These are phyloP conservation scores for Selene dorsalis DNA, from an alignment of 2,797 vertebrate genomes.

Conservation along the genomic window DNA sequence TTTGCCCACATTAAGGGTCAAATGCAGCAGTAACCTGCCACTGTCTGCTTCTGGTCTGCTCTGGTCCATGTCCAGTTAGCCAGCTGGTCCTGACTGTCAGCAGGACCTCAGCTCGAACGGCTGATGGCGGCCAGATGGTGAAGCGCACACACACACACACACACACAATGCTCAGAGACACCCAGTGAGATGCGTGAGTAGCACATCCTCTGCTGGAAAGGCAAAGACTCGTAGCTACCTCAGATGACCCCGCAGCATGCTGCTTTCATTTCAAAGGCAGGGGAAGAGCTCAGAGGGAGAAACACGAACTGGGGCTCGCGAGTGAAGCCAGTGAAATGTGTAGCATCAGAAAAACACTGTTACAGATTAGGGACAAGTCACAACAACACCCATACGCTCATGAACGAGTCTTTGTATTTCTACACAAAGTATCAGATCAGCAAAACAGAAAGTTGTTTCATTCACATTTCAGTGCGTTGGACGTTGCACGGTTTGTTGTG, in stretches of 20 bases:
- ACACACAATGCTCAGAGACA: constrained; percentile 11
- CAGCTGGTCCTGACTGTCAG: constrained; percentile 76
- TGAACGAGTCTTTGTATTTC: constrained; percentile 8
- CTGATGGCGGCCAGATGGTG: constrained; percentile 78
- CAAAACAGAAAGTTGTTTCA: not conserved
- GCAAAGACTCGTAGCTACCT: constrained; percentile 56
- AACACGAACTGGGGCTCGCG: constrained; percentile 50
- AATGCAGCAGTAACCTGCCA: constrained; percentile 34
- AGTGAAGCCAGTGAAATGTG: constrained; percentile 46
- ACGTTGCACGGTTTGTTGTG: not conserved
- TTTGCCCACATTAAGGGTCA: constrained; percentile 37
- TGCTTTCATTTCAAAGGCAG: constrained; percentile 62
- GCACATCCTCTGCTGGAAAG: constrained; percentile 56
- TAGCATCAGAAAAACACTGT: constrained; percentile 39
- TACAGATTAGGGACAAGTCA: constrained; percentile 35
- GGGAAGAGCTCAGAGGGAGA: constrained; percentile 56
- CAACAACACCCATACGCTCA: constrained; percentile 9
- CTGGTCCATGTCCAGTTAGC: constrained; percentile 61
- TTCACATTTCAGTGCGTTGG: not conserved
- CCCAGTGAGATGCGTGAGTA: constrained; percentile 51
- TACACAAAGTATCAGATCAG: not conserved
- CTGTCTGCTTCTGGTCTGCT: constrained; percentile 52
- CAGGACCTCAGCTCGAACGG: constrained; percentile 37
- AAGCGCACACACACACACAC: constrained; percentile 24
- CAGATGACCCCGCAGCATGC: constrained; percentile 61